Percentiles rank a stretch among this genome's conserved stretches.
phyloP scores from a whole-genome alignment of 2,113 vertebrate species.

The Scopus umbretta region DNA sequence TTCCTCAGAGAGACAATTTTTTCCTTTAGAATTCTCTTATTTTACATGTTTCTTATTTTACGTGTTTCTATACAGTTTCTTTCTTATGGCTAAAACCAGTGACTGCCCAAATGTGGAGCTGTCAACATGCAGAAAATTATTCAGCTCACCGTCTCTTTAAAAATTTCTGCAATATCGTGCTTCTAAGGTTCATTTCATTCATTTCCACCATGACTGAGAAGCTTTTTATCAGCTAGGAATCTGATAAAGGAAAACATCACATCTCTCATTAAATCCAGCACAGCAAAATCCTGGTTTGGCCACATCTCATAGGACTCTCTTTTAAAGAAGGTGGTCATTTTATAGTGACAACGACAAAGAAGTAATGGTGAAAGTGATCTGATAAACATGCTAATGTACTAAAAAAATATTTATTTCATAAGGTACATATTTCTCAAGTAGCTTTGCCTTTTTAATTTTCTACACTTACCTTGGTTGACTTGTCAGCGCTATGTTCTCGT shows the following conservation, averaged over 20 bases:
- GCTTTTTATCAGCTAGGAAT: not conserved
- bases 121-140: not conserved
- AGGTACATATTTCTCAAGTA: not conserved
- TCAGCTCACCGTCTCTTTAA: not conserved
- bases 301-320: not conserved
- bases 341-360: not conserved
- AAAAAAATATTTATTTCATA: not conserved
- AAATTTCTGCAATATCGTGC: not conserved
- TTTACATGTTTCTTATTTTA: not conserved
- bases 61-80: not conserved
- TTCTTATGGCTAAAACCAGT: not conserved
- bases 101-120: not conserved
- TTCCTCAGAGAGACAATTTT: not conserved
- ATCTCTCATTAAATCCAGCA: not conserved
- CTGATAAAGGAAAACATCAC: not conserved
- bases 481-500: constrained; percentile 52
- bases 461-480: constrained; percentile 59
- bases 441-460: not conserved
- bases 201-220: not conserved
- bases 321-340: not conserved
- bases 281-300: not conserved
- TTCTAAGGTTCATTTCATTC: not conserved
- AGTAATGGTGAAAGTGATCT: not conserved
- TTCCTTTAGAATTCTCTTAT: not conserved
- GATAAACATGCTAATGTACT: not conserved